Evolutionary conservation across 2,113 vertebrate genomes (phyloP).

Genomic region (Scomber scombrus): DNA sequence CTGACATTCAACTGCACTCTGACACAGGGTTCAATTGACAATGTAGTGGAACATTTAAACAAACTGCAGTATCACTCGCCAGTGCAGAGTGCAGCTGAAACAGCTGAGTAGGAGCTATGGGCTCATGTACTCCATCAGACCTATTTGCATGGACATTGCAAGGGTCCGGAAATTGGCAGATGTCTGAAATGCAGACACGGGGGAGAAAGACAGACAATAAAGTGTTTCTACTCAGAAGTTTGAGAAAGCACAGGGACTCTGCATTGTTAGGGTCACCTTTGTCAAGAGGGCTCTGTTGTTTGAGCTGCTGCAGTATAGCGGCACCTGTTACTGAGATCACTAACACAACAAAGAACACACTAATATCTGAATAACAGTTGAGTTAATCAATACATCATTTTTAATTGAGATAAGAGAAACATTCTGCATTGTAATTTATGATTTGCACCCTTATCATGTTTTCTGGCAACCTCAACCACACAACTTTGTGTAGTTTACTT

Average conservation of each 20-base stretch:
- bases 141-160: conserved; percentile 81
- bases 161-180: conserved; percentile 81
- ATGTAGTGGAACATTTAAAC: conserved; percentile 47
- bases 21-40: conserved; percentile 33
- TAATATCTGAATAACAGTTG: not conserved
- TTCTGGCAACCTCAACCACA: not conserved
- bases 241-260: conserved; percentile 49
- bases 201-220: conserved; percentile 71
- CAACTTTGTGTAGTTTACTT: conserved; percentile 36
- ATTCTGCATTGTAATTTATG: not conserved
- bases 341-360: conserved; percentile 9
- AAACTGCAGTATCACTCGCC: conserved; percentile 63
- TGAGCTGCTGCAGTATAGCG: conserved; percentile 59
- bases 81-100: conserved; percentile 39
- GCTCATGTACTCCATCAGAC: conserved; percentile 61
- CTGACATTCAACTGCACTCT: conserved; percentile 39
- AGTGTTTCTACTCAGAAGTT: conserved; percentile 64
- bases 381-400: not conserved
- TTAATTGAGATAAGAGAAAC: not conserved
- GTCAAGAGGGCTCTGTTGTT: conserved; percentile 49
- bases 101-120: conserved; percentile 55
- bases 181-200: conserved; percentile 79
- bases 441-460: not conserved
- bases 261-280: conserved; percentile 80
- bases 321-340: conserved; percentile 62